Percentiles rank a stretch among this genome's conserved stretches.
Conservation (phyloP, 2,888 invertebrate genomes). For the Luperina testacea region DNA sequence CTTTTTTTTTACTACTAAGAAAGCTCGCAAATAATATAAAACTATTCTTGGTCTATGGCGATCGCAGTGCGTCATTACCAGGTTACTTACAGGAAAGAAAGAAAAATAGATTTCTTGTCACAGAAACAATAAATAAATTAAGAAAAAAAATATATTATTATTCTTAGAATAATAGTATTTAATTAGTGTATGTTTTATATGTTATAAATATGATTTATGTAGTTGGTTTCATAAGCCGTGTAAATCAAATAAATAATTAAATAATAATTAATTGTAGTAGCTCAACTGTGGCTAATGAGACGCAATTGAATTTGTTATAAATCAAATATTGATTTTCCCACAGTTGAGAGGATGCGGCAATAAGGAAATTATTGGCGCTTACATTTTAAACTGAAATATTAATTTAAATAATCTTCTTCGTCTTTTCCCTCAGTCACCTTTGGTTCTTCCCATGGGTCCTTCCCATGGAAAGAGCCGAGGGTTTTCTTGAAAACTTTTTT, state of each 20-base stretch:
- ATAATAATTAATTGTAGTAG: too few relatives aligned
- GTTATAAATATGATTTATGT: too few relatives aligned
- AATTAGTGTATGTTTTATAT: too few relatives aligned
- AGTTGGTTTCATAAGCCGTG: too few relatives aligned
- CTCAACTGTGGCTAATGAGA: too few relatives aligned
- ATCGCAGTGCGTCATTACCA: not conserved
- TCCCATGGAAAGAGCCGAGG: constrained; percentile 5
- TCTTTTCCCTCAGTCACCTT: not conserved
- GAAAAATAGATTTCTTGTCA: not conserved
- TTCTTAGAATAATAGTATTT: not conserved
- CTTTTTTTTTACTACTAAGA: not conserved
- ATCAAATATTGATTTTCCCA: too few relatives aligned
- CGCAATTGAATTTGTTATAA: too few relatives aligned
- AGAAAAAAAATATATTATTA: not conserved
- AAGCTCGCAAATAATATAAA: not conserved
- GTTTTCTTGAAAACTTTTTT: constrained; percentile 20
- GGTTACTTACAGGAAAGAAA: not conserved
- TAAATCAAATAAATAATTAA: too few relatives aligned
- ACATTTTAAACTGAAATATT: constrained; percentile 19
- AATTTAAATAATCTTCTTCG: not conserved
- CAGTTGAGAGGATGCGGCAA: too few relatives aligned
- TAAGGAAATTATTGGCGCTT: not conserved
- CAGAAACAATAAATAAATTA: not conserved
- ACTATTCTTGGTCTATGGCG: too few relatives aligned
- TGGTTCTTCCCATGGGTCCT: not conserved